phyloP scores from a whole-genome alignment of 2,113 vertebrate genomes.

The Echinops telfairi region DNA sequence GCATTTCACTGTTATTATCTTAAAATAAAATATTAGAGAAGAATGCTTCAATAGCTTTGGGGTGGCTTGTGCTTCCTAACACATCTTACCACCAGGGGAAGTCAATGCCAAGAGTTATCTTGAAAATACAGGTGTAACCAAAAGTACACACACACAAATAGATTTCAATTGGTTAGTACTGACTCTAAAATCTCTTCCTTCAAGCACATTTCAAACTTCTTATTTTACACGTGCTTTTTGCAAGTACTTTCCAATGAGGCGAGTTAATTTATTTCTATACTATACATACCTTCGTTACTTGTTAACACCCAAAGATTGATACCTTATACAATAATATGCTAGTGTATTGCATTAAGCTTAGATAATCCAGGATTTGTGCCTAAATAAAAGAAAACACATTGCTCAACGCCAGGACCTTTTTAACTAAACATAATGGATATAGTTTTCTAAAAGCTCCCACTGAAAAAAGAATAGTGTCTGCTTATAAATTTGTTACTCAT shows the following conservation, averaged over 20 bases:
- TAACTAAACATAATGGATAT: not conserved
- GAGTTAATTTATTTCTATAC: not conserved
- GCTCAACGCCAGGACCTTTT: not conserved
- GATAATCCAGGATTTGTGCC: not conserved
- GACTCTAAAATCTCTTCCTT: conserved; percentile 27
- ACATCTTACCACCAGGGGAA: conserved; percentile 38
- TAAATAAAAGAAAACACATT: not conserved
- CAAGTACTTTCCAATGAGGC: not conserved
- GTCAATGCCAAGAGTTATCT: conserved; percentile 19
- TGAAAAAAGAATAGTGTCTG: not conserved
- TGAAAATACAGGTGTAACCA: conserved; percentile 55
- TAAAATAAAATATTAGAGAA: conserved; percentile 75
- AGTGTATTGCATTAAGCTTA: not conserved
- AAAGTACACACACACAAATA: not conserved
- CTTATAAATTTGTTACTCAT: not conserved
- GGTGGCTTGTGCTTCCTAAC: conserved; percentile 16
- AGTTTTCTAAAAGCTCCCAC: not conserved
- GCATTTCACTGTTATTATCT: conserved; percentile 49
- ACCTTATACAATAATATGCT: not conserved
- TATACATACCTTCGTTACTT: not conserved
- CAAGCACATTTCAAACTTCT: conserved; percentile 29
- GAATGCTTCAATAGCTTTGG: conserved; percentile 36
- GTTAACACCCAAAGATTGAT: not conserved
- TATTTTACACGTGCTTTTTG: not conserved
- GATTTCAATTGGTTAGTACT: conserved; percentile 13